phyloP scores from a whole-genome alignment of 2,888 invertebrate species.

The Apamea sordens region DNA sequence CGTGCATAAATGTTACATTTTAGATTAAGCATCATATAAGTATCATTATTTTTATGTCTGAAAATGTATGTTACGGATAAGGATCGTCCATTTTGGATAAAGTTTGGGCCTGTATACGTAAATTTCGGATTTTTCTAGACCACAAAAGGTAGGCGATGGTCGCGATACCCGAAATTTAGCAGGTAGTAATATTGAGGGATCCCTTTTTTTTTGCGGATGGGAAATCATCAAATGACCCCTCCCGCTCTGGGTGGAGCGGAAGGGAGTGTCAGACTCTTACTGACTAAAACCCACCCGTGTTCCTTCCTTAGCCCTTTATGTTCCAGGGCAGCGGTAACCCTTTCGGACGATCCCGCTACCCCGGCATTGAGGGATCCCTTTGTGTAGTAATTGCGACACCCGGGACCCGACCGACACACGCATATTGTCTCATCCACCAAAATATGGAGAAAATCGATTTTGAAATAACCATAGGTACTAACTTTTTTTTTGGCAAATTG shows the following conservation, averaged over 20 bases:
- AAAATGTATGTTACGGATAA: slow-evolving; percentile 39
- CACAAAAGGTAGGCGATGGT: slow-evolving; percentile 26
- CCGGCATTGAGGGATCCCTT: slow-evolving; percentile 26
- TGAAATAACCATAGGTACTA: neutral
- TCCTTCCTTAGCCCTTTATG: too few species aligned
- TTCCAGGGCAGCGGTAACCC: too few species aligned
- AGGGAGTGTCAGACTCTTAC: too few species aligned
- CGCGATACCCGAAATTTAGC: slow-evolving; percentile 24
- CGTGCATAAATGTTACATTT: neutral
- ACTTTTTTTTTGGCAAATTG: neutral
- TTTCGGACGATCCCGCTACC: too few species aligned
- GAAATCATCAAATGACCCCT: too few species aligned
- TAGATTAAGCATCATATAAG: too few species aligned
- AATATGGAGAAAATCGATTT: neutral
- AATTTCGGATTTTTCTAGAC: slow-evolving; percentile 4
- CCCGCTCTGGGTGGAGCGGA: too few species aligned
- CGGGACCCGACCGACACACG: neutral
- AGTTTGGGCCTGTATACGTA: too few species aligned
- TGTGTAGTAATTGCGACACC: slow-evolving; percentile 28
- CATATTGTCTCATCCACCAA: slow-evolving; percentile 12
- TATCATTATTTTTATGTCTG: slow-evolving; percentile 9
- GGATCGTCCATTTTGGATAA: slow-evolving; percentile 1
- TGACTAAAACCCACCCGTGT: too few species aligned
- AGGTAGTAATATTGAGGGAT: slow-evolving; percentile 21
- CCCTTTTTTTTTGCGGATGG: too few species aligned